Evolutionary conservation across 1,140 invertebrate genomes (phyloP).

Genomic region (Venustaconcha ellipsiformis): DNA sequence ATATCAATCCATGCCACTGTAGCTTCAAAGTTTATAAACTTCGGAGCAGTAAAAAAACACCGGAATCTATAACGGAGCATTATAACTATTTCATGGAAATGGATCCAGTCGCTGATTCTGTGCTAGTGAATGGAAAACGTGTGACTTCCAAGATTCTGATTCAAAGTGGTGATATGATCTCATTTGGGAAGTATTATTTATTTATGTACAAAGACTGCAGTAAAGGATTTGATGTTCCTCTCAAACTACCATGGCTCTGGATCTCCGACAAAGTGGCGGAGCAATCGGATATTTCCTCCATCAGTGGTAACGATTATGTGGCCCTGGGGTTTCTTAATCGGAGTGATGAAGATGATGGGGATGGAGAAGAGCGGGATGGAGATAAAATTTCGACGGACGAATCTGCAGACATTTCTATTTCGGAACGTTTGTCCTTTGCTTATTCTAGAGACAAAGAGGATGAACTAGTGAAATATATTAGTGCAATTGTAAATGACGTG

Average conservation of each 20-base stretch:
- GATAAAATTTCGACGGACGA: conserved; percentile 29
- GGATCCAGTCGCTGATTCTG: conserved; percentile 36
- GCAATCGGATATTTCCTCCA: conserved; percentile 6
- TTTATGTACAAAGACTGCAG: conserved; percentile 62
- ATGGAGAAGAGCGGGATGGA: conserved; percentile 25
- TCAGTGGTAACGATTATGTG: conserved; percentile 9
- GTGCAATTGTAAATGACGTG: conserved; percentile 39
- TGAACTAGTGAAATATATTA: conserved; percentile 52
- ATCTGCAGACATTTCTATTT: conserved; percentile 29
- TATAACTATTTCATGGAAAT: conserved; percentile 54
- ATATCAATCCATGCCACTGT: conserved; percentile 50
- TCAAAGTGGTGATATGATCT: conserved; percentile 53
- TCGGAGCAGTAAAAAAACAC: conserved; percentile 4
- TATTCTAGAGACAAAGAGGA: conserved; percentile 56
- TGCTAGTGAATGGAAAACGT: conserved; percentile 45
- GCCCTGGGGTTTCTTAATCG: conserved; percentile 25
- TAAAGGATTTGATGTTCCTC: conserved; percentile 51
- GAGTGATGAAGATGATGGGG: conserved; percentile 27
- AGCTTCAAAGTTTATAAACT: conserved; percentile 34
- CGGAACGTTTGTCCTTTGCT: conserved; percentile 45
- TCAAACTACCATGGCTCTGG: conserved; percentile 49
- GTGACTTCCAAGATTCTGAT: conserved; percentile 35
- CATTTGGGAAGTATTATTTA: conserved; percentile 53
- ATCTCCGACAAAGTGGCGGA: conserved; percentile 13
- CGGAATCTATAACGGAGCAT: neutral